Conservation (phyloP, 2,113 vertebrate species). For the Thinocorus orbignyianus region DNA sequence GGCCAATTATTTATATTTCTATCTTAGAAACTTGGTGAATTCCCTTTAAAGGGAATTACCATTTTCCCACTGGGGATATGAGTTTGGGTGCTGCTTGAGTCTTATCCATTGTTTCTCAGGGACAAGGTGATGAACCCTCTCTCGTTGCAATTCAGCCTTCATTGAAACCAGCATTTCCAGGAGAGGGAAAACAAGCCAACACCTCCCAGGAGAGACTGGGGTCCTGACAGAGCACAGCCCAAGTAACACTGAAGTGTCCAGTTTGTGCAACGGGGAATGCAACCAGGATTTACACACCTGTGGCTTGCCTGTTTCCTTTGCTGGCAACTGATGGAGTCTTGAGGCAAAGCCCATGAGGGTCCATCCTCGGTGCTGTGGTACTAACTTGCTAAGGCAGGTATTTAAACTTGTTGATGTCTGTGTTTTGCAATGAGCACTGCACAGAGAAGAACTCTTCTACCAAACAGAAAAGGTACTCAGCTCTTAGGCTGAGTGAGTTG, state of each 20-base stretch:
- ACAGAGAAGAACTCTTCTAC: not conserved
- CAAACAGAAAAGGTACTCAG: not conserved
- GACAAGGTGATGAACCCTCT: rapidly evolving
- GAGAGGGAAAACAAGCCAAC: not conserved
- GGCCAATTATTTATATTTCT: not conserved
- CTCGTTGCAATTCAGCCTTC: not conserved
- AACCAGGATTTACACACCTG: not conserved
- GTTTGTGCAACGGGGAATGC: not conserved
- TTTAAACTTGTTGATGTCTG: not conserved
- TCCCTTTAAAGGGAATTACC: not conserved
- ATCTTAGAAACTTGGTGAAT: not conserved
- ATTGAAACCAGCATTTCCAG: not conserved
- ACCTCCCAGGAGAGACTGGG: not conserved
- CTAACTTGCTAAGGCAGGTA: rapidly evolving
- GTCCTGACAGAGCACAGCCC: not conserved
- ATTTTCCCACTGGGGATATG: rapidly evolving
- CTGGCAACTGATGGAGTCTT: not conserved
- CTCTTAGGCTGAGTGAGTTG: not conserved
- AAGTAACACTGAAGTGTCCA: not conserved
- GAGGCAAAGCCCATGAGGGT: not conserved
- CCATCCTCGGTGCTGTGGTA: not conserved
- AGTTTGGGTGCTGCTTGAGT: not conserved
- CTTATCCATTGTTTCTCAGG: not conserved
- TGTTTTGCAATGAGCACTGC: not conserved
- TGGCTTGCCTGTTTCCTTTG: not conserved